Evolutionary conservation across 1,140 invertebrate genomes (phyloP).

Genomic region (Diabrotica virgifera): DNA sequence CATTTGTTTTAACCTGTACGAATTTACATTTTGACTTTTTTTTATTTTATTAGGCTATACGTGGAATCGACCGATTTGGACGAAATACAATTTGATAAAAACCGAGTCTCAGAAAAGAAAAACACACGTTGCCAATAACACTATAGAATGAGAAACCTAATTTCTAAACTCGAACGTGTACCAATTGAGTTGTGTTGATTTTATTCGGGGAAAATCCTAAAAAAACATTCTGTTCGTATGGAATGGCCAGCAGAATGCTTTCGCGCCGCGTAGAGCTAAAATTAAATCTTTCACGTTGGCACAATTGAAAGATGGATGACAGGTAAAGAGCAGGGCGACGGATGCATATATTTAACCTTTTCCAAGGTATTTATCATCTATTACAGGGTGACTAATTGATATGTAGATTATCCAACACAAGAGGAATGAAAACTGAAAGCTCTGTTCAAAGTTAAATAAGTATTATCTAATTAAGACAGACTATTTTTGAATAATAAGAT

Average conservation of each 20-base stretch:
- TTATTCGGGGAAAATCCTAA: background rate
- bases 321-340: background rate
- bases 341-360: background rate
- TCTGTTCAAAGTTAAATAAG: too few species aligned
- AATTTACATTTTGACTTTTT: too few species aligned
- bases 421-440: too few species aligned
- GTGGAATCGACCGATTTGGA: too few species aligned
- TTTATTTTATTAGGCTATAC: too few species aligned
- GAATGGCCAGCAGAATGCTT: constrained; percentile 2
- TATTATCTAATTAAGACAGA: too few species aligned
- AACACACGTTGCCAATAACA: background rate
- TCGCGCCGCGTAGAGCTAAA: background rate
- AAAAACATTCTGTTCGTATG: background rate
- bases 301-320: background rate
- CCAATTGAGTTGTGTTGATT: background rate
- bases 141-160: background rate
- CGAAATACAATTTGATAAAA: too few species aligned
- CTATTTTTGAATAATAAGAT: too few species aligned
- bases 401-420: too few species aligned
- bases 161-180: background rate
- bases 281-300: background rate
- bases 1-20: too few species aligned
- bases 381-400: too few species aligned
- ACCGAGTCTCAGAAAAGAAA: background rate
- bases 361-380: background rate